Base-by-base conservation (phyloP, 2,113 vertebrate species). In the Gallinago undulata region DNA sequence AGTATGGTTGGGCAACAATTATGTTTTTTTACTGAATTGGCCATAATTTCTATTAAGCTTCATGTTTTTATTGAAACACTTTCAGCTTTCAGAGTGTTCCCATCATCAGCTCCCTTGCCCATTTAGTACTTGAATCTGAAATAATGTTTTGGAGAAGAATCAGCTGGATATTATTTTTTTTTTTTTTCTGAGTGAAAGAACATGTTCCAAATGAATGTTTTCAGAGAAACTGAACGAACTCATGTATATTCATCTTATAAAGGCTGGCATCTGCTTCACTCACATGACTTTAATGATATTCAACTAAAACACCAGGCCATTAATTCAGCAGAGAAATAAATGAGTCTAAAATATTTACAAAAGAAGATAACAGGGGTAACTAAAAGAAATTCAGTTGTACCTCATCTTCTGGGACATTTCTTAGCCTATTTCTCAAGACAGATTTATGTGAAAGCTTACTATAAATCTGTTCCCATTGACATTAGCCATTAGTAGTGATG, bases 321-420 rank as follows among this genome's bases (percentile, higher is more conserved):
- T 93, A 84, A 89, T 88, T 89, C 45, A 75, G n/a, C 28, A 84
- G n/a, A 84, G 48, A 84, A 94, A 91, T 35, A 93, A 45, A 72
- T 68, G 81, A 73, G 39, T 82, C 37, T 55, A 82, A 95, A 94
- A 90, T 83, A 88, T 91, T 89, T 95, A 84, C 55, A 94, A 67
- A 76, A 72, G 37, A 74, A 86, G 47, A 69, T 76, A 96, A 59
- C 22, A 64, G 66, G 21, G 24, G 22, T 30, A 84, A 89, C n/a
- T 76, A 69, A 94, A 84, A n/a, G 10, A 90, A 93, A 86, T 94
- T 80, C 35, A 31, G 51, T 67, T 19, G 19, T 51, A 60, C 43
- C 50, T 88, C 48, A 67, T 86, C 51, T 95, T 87, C 80, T 47
- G 35, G 30, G 37, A 91, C 47, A 79, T 39, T 73, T 75, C 56